Conservation (phyloP, 1,140 invertebrate species). For the Drosophila novamexicana region DNA sequence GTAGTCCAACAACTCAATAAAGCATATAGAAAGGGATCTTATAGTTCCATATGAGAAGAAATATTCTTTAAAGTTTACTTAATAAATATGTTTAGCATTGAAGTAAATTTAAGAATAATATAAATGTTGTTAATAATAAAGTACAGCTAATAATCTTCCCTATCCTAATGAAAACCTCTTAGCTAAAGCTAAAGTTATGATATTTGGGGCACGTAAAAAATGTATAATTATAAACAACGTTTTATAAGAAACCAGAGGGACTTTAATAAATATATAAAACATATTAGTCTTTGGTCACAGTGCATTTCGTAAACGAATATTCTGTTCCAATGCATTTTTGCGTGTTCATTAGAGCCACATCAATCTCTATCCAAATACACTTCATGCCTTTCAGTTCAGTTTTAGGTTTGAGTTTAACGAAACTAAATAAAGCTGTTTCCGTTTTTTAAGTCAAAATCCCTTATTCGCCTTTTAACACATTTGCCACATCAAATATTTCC, state of each 20-base stretch:
- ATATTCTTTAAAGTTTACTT: no score
- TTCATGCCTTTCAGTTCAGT: conserved; percentile 9
- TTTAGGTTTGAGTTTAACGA: neutral
- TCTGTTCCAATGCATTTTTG: neutral
- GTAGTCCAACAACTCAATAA: no score
- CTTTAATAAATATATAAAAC: neutral
- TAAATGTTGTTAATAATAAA: no score
- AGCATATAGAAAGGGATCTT: no score
- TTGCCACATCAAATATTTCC: conserved; percentile 2
- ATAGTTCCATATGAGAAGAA: no score
- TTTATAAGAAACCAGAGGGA: neutral
- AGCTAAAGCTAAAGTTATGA: no score
- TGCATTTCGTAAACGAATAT: neutral
- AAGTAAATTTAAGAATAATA: no score
- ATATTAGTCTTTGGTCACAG: neutral
- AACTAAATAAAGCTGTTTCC: conserved; percentile 23
- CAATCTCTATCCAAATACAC: conserved; percentile 23
- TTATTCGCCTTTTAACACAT: conserved; percentile 16
- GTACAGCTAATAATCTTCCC: no score
- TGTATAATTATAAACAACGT: neutral
- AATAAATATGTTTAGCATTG: no score
- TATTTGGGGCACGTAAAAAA: no score
- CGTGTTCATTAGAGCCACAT: conserved; percentile 14
- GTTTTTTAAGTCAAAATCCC: conserved; percentile 9
- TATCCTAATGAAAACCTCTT: no score